These are phyloP conservation scores for Ariopsis seemanni DNA, from an alignment of 2,113 vertebrate genomes.

Conservation along the genomic window DNA sequence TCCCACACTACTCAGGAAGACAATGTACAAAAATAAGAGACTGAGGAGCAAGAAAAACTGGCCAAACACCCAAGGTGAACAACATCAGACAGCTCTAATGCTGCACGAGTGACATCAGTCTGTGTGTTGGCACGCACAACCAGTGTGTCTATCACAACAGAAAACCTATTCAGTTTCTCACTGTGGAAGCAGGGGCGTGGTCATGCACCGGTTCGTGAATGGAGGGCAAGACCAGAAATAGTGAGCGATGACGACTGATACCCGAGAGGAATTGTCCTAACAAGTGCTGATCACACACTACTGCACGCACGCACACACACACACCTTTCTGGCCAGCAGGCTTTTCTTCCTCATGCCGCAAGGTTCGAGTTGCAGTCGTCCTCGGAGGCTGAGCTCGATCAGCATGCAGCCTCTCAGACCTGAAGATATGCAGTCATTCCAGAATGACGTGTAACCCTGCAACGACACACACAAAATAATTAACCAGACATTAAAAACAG, in stretches of 20 bases:
- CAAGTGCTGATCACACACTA: not conserved
- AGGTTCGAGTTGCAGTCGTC: conserved; percentile 88
- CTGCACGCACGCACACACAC: conserved; percentile 53
- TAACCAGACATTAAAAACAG: not conserved
- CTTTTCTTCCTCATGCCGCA: conserved; percentile 97
- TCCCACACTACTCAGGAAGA: not conserved
- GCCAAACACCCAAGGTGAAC: not conserved
- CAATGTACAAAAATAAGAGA: not conserved
- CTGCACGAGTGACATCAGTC: not conserved
- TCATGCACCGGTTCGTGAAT: too few species aligned
- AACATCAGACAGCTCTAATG: not conserved
- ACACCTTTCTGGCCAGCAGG: conserved; percentile 90
- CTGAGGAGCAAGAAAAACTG: not conserved
- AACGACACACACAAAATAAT: not conserved
- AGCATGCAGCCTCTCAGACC: conserved; percentile 97
- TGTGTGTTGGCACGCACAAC: not conserved
- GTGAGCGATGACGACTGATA: too few species aligned
- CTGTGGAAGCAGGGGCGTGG: too few species aligned
- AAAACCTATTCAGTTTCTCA: not conserved
- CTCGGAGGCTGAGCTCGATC: conserved; percentile 90
- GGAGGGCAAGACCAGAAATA: too few species aligned
- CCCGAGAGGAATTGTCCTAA: too few species aligned
- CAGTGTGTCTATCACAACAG: not conserved
- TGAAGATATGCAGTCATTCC: conserved; percentile 99
- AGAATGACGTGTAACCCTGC: conserved; percentile 98